Percentiles rank a stretch among this genome's conserved stretches.
Conservation (phyloP, 2,888 invertebrate species). For the Neuroscelio doddi region DNA sequence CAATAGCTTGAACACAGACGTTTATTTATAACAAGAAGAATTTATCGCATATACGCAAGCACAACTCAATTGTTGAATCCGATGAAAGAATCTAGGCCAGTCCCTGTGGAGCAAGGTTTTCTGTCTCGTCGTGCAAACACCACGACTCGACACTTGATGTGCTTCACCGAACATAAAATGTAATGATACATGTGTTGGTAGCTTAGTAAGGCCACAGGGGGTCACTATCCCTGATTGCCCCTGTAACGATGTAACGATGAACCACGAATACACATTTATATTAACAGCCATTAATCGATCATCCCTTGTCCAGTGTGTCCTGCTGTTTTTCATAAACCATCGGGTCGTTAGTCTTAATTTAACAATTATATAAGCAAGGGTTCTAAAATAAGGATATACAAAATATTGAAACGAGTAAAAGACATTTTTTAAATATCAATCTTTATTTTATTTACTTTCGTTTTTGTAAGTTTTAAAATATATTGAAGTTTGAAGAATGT, state of each 20-base stretch:
- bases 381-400: too few relatives aligned
- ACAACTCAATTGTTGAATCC: slow-evolving; percentile 8
- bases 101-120: slow-evolving; percentile 28
- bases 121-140: slow-evolving; percentile 39
- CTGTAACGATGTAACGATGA: background rate
- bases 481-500: too few relatives aligned
- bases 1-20: slow-evolving; percentile 10
- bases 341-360: too few relatives aligned
- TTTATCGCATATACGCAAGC: too few relatives aligned
- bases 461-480: too few relatives aligned
- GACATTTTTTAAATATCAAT: too few relatives aligned
- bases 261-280: background rate
- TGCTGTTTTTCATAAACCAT: too few relatives aligned
- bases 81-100: slow-evolving; percentile 36
- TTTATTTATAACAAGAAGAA: too few relatives aligned
- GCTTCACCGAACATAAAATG: slow-evolving; percentile 33
- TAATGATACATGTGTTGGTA: slow-evolving; percentile 32
- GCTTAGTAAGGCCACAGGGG: slow-evolving; percentile 28
- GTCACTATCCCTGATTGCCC: slow-evolving; percentile 46
- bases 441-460: too few relatives aligned
- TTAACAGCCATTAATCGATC: slow-evolving; percentile 6
- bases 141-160: slow-evolving; percentile 41
- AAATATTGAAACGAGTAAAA: too few relatives aligned
- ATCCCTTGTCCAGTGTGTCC: background rate
- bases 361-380: too few relatives aligned